Evolutionary conservation across 2,888 invertebrate genomes (phyloP), one percentile per base, ranked within the genome.

Genomic region (Agrypnus murinus): DNA sequence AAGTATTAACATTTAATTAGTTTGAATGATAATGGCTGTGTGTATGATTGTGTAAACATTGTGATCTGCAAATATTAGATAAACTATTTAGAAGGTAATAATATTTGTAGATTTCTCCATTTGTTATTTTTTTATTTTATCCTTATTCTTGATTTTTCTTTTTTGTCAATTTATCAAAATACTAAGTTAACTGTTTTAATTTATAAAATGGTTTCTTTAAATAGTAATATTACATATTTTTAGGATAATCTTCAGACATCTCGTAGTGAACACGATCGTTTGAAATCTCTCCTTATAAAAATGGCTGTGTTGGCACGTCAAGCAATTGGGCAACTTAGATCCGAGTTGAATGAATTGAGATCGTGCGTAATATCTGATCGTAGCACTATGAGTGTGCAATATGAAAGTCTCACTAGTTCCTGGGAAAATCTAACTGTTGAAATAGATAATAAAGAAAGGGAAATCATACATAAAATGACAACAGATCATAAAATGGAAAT

Each of bases 241-340:
- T 86, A 93, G 93, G 93, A 93, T 72, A 93, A 92, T 81, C 89
- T 92, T 79, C 91, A 90, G 65, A 88, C 90, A 4, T 90, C 92
- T 65, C 89, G 89, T 81, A 87, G 89, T 68, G 91, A 92, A 80
- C 88, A 91, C 71, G 91, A 91, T 73, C 89, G 89, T 77, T 84
- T 92, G 68, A 89, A 89, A 81, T 85, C 86, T 14, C 85, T 89
- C 68, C 79, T 92, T 67, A 73, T 84, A 38, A 87, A 87, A 77
- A 83, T 92, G 77, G 88, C 88, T 48, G 84, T 86, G 59, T 79
- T 91, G 66, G 89, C 91, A 69, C 86, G 87, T 80, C 85, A 89
- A 34, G 89, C 90, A 62, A 86, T 91, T 48, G 79, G 85, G 12
- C 85, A 88, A 71, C 87, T 93, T 15, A 89, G 90, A 65, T 87